Evolutionary conservation across 2,888 invertebrate species (phyloP), one percentile per base, ranked within the genome.

Genomic region (Euplexia lucipara): DNA sequence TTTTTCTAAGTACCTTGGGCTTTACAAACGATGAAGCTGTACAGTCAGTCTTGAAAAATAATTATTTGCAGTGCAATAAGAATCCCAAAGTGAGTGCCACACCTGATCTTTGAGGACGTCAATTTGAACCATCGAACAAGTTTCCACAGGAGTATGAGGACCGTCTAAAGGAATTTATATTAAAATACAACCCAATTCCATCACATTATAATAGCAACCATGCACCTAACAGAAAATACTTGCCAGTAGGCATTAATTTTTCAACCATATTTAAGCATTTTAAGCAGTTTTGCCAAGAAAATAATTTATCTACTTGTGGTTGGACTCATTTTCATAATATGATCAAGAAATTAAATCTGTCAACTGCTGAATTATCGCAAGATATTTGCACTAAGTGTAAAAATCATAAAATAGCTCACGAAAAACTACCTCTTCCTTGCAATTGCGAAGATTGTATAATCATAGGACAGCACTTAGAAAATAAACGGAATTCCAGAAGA

Each of bases 81-180:
- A 48, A 48, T 48, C 48, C 48, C 42, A 57, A 61, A 56, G 52
- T 67, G 30, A 52, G 47, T 35, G 61, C 57, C 47, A 35, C 67
- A 62, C 61, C 20, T 22, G 68, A 62, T 58, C 62, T 49, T 57
- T 53, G 62, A 58, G 68, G 62, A 48, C 58, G 68, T 42, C 57
- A 42, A 22, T 45, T 45, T 8, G 14, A 20, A 4, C 14, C 8
- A 5, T 8, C 14, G 22, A 22, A 22, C 44, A 22, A 45, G 44
- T 63, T 63, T 59, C 42, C 62, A 68, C 57, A 62, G 48, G 57
- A 62, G 42, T 68, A 68, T 58, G 58, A 58, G 52, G 32, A 62
- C 32, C 47, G 48, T 44, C 53, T 68, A 45, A 45, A 8, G 44
- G 44, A 22, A 45, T 4, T 45, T 45, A 45, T 45, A 20, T n/a